Evolutionary conservation across 2,888 invertebrate species (phyloP), one percentile per base, ranked within the genome.

Genomic region (Steinernema scapterisci): DNA sequence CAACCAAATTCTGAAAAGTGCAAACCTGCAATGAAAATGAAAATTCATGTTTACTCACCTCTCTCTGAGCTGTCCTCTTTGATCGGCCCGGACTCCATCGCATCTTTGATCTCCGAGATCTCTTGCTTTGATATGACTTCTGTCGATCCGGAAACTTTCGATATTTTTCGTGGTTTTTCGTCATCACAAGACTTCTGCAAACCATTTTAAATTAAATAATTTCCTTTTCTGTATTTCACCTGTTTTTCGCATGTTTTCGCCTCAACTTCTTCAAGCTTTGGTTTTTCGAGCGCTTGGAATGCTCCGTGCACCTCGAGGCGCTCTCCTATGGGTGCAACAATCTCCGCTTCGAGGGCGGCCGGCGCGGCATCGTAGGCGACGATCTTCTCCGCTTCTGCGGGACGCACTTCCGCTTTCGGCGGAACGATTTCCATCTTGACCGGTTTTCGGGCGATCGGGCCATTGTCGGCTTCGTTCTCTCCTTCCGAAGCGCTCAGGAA

Each of bases 401-500:
- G 2, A 11, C 16, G 11, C n/a, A 23, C 52, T n/a, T 52, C 52
- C 52, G 19, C 23, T 21, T 52, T 52, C 23, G 23, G 52, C 52
- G 52, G 46, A 43, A 9, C 46, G 21, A 19, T 43, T 46, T 72
- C 46, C 51, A n/a, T 46, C 25, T 72, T 72, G 11, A 25, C 23
- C 51, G 1, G 46, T 21, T 45, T 72, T 45, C 72, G 45, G 25
- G 9, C 38, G 38, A 19, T 38, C 23, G 46, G 46, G 7, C 21
- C 46, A 16, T 43, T n/a, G 19, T 31, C 54, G 16, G 74, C 78
- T 6, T 75, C 73, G 21, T 76, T 73, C 76, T 80, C 80, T 45
- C 80, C 80, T 46, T 80, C 80, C 11, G 80, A 80, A 21, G 80
- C 80, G 74, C 78, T 78, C 56, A 78, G 73, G 51, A 80, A 80